phyloP scores from a whole-genome alignment of 2,797 vertebrate genomes.

The Harpagifer antarcticus region DNA sequence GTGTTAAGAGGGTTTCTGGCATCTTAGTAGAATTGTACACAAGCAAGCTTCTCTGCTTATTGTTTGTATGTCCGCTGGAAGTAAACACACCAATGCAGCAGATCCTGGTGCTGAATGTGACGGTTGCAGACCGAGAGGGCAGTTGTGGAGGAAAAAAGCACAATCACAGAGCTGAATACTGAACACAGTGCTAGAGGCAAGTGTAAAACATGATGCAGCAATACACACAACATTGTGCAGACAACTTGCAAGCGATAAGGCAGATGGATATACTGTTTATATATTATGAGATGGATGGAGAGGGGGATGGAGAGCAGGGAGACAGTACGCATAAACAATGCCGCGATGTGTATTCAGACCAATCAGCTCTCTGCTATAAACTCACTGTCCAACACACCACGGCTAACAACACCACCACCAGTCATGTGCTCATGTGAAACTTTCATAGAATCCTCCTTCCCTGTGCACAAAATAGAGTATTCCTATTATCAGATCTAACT shows the following conservation, averaged over 20 bases:
- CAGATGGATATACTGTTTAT: background rate
- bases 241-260: too few relatives aligned
- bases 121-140: constrained; percentile 4
- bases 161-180: constrained; percentile 20
- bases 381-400: constrained; percentile 39
- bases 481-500: too few relatives aligned
- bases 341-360: constrained; percentile 39
- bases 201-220: constrained; percentile 11
- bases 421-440: background rate
- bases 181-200: constrained; percentile 5
- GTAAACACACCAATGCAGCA: constrained; percentile 19
- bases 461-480: background rate
- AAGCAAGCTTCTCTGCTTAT: background rate
- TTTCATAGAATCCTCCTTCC: background rate
- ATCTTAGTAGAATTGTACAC: background rate
- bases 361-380: constrained; percentile 47
- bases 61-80: background rate
- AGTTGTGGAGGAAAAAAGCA: background rate
- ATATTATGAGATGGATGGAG: background rate
- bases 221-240: constrained; percentile 15
- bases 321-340: constrained; percentile 53
- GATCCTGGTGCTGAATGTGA: constrained; percentile 23
- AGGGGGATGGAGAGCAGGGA: constrained; percentile 22
- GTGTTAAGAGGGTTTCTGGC: background rate
- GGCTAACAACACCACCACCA: constrained; percentile 17